Conservation (phyloP, 2,888 invertebrate species). For the Galerucella calmariensis region DNA sequence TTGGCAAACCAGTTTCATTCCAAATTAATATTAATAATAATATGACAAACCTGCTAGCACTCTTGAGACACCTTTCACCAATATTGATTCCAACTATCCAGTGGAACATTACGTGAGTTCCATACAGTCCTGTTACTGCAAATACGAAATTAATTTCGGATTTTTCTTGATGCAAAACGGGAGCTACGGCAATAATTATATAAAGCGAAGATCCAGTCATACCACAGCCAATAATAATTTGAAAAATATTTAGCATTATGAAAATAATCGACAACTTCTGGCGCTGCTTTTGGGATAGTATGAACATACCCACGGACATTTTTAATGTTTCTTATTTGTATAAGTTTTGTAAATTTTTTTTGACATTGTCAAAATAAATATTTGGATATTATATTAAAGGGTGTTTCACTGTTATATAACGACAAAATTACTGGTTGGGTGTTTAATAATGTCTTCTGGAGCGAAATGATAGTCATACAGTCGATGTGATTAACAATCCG, state of each 20-base stretch:
- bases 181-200: slow-evolving; percentile 57
- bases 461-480: too few species aligned
- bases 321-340: slow-evolving; percentile 32
- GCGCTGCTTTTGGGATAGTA: slow-evolving; percentile 54
- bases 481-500: too few species aligned
- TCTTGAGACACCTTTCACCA: slow-evolving; percentile 59
- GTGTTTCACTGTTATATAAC: neutral
- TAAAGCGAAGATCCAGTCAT: slow-evolving; percentile 59
- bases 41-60: slow-evolving; percentile 60
- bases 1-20: too few species aligned
- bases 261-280: slow-evolving; percentile 53
- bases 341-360: slow-evolving; percentile 21
- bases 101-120: slow-evolving; percentile 59
- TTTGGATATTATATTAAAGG: slow-evolving; percentile 16
- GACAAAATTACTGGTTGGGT: neutral
- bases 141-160: slow-evolving; percentile 63
- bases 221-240: slow-evolving; percentile 58
- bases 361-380: slow-evolving; percentile 38
- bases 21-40: slow-evolving; percentile 1
- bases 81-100: slow-evolving; percentile 61
- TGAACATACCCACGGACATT: slow-evolving; percentile 57
- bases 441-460: neutral
- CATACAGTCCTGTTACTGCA: slow-evolving; percentile 60
- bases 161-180: slow-evolving; percentile 61
- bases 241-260: slow-evolving; percentile 55